These are phyloP conservation scores for Sebastes trivittatus DNA, from an alignment of 2,797 vertebrate species.

Conservation along the genomic window DNA sequence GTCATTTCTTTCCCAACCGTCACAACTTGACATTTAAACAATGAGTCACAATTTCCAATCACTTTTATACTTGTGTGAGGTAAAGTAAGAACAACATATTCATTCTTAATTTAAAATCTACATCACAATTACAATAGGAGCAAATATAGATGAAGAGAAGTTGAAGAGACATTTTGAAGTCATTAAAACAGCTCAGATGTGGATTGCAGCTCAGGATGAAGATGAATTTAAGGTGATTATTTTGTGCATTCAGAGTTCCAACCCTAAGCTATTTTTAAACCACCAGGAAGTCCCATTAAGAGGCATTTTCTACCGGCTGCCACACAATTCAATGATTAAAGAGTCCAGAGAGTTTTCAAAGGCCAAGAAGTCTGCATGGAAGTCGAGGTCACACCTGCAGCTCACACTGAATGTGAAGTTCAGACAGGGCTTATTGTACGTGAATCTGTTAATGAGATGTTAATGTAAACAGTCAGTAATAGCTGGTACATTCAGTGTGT, in stretches of 20 bases:
- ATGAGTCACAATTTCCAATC: background rate
- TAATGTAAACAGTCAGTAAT: constrained; percentile 3
- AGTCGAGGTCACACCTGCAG: constrained; percentile 29
- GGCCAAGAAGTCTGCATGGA: background rate
- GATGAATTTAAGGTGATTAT: background rate
- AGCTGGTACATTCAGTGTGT: background rate
- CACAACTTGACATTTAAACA: constrained; percentile 12
- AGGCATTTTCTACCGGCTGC: background rate
- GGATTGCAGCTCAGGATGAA: background rate
- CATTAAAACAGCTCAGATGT: background rate
- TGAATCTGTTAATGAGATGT: constrained; percentile 12
- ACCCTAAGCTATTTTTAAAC: background rate
- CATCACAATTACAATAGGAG: background rate
- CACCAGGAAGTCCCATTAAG: background rate
- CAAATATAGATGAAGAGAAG: background rate
- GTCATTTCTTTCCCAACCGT: background rate
- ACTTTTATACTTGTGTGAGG: background rate
- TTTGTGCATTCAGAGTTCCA: background rate
- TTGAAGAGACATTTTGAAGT: background rate
- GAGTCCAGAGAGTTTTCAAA: background rate
- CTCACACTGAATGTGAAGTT: background rate
- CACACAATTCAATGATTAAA: background rate
- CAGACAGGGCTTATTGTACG: background rate
- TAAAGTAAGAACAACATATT: background rate
- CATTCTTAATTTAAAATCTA: background rate